These are phyloP conservation scores for Falco peregrinus DNA, from an alignment of 2,797 vertebrate species.

Conservation along the genomic window DNA sequence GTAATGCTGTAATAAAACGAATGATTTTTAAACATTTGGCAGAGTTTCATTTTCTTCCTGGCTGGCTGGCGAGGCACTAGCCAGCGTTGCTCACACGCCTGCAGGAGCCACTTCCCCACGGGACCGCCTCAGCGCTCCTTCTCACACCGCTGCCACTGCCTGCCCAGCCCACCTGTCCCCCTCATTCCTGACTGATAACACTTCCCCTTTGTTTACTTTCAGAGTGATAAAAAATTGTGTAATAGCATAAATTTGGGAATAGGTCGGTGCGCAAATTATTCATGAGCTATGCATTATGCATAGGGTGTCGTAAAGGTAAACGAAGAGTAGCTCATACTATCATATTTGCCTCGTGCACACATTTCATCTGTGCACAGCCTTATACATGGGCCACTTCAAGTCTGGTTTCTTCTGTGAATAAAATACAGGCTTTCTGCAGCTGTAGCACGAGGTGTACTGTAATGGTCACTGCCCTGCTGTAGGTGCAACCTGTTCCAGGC, in stretches of 20 bases:
- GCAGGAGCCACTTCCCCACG: neutral
- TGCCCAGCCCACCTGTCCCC: neutral
- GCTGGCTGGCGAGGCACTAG: neutral
- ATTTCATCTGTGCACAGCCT: neutral
- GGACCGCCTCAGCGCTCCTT: neutral
- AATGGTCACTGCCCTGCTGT: neutral
- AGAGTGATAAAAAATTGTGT: neutral
- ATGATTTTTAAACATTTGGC: neutral
- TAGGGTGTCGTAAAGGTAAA: neutral
- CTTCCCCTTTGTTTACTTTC: slow-evolving; percentile 24
- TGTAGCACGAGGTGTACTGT: neutral
- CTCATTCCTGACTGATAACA: neutral
- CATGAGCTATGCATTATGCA: neutral
- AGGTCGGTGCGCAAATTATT: neutral
- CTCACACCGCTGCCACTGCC: neutral
- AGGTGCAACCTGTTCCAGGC: neutral
- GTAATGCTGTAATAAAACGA: neutral
- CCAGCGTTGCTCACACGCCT: neutral
- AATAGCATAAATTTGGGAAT: neutral
- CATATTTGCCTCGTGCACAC: neutral
- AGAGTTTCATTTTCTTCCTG: neutral
- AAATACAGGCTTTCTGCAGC: neutral
- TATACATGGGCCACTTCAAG: fast-evolving
- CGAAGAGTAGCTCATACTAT: neutral
- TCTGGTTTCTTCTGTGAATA: neutral